phyloP scores from a whole-genome alignment of 2,797 vertebrate species.

The Peromyscus nudipes region DNA sequence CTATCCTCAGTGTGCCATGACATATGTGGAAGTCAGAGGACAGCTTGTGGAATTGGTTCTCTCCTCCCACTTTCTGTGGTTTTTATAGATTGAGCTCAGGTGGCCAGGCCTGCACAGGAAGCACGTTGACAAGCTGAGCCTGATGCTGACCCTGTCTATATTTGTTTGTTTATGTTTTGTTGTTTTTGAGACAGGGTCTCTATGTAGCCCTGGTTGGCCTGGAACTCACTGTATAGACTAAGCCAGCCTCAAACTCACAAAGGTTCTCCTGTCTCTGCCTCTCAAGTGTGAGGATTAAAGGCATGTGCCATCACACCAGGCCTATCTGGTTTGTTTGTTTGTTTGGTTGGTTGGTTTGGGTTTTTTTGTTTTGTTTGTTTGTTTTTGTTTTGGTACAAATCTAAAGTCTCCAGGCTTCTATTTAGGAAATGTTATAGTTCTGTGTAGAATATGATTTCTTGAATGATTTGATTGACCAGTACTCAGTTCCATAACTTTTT shows the following conservation, averaged over 20 bases:
- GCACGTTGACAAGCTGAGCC: not conserved
- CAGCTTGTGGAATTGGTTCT: not conserved
- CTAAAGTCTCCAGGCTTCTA: not conserved
- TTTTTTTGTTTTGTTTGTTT: too few species aligned
- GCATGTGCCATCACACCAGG: not conserved
- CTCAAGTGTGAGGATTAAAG: not conserved
- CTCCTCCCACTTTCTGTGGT: not conserved
- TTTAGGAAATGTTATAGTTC: not conserved
- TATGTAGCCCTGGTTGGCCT: not conserved
- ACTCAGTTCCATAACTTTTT: not conserved
- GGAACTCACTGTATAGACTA: not conserved
- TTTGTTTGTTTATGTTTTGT: not conserved
- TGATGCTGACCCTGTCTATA: not conserved
- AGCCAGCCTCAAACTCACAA: not conserved
- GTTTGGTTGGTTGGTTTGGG: not conserved
- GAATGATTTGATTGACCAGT: not conserved
- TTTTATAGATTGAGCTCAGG: not conserved
- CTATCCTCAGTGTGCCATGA: not conserved
- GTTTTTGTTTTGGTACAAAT: not conserved
- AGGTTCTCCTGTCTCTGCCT: not conserved
- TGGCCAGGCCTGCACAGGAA: not conserved
- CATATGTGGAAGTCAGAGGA: not conserved
- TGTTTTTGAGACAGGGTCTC: not conserved
- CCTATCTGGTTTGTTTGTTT: not conserved
- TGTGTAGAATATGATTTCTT: not conserved